phyloP scores from a whole-genome alignment of 2,888 invertebrate species.

The Synanthedon andrenaeformis region DNA sequence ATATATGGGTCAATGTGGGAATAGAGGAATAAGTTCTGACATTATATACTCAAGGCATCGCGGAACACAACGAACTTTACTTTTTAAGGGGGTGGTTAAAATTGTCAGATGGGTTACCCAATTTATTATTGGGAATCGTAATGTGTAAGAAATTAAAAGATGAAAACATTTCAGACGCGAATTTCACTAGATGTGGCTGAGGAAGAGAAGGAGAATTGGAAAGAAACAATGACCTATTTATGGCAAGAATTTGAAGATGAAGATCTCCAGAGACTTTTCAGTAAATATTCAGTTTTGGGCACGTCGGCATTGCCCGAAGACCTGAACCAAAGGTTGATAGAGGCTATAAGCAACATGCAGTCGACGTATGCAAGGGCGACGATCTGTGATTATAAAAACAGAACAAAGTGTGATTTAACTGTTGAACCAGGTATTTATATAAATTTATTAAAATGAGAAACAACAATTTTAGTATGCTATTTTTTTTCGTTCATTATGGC shows the following conservation, averaged over 20 bases:
- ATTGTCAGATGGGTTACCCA: too few species aligned
- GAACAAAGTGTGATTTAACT: conserved; percentile 75
- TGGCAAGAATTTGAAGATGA: conserved; percentile 80
- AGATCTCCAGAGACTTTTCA: conserved; percentile 79
- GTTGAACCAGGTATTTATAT: conserved; percentile 75
- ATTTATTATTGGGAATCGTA: too few species aligned
- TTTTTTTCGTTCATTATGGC: too few species aligned
- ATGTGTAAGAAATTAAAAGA: too few species aligned
- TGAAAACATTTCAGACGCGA: neutral
- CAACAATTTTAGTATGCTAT: too few species aligned
- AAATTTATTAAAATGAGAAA: neutral
- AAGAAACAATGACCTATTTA: conserved; percentile 75
- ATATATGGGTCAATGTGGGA: too few species aligned
- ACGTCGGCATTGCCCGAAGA: conserved; percentile 80
- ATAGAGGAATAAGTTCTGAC: too few species aligned
- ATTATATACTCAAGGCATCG: too few species aligned
- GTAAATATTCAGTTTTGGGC: conserved; percentile 77
- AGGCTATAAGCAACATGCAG: conserved; percentile 77
- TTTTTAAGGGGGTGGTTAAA: too few species aligned
- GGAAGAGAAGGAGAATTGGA: conserved; percentile 74
- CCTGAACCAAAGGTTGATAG: conserved; percentile 71
- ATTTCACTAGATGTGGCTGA: conserved; percentile 49
- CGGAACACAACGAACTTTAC: too few species aligned
- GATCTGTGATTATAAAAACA: conserved; percentile 77
- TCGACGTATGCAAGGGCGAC: conserved; percentile 81